A percentile compares a stretch with the other conserved stretches of the same genome.
phyloP scores from a whole-genome alignment of 2,888 invertebrate genomes.

The Odontothrips loti region DNA sequence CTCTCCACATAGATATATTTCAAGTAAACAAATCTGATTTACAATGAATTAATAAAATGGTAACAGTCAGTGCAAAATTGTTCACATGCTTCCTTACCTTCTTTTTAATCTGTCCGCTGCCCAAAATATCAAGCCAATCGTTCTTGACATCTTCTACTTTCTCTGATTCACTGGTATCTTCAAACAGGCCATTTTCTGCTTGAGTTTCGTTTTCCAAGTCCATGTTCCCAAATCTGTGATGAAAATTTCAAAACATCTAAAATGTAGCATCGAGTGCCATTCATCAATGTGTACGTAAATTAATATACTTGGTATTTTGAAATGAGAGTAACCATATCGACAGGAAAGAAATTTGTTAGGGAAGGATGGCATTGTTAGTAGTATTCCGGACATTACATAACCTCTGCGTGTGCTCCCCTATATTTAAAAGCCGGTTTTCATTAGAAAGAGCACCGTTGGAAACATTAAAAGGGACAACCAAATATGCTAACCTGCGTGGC shows the following conservation, averaged over 20 bases:
- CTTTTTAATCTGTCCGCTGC: constrained; percentile 66
- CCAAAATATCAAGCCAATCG: constrained; percentile 72
- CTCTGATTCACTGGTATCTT: constrained; percentile 25
- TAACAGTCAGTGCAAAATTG: background rate
- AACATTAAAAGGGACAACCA: background rate
- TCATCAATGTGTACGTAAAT: background rate
- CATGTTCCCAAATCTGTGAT: background rate
- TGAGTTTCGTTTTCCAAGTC: background rate
- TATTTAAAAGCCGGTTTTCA: background rate
- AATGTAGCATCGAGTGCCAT: background rate
- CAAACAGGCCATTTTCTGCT: constrained; percentile 33
- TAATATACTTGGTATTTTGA: background rate
- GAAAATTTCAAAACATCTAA: background rate
- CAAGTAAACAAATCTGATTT: background rate
- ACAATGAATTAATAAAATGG: background rate
- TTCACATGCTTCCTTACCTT: constrained; percentile 46
- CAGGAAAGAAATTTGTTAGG: background rate
- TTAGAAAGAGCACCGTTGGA: background rate
- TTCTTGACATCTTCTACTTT: constrained; percentile 41
- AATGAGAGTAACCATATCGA: background rate
- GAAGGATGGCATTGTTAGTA: background rate
- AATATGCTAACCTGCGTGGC: background rate
- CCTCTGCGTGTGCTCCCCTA: background rate
- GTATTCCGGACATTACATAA: background rate
- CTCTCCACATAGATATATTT: background rate